These are phyloP conservation scores for Parazoanthus atlanticus DNA, from an alignment of 92 coral and sea anemone species.

Conservation along the genomic window DNA sequence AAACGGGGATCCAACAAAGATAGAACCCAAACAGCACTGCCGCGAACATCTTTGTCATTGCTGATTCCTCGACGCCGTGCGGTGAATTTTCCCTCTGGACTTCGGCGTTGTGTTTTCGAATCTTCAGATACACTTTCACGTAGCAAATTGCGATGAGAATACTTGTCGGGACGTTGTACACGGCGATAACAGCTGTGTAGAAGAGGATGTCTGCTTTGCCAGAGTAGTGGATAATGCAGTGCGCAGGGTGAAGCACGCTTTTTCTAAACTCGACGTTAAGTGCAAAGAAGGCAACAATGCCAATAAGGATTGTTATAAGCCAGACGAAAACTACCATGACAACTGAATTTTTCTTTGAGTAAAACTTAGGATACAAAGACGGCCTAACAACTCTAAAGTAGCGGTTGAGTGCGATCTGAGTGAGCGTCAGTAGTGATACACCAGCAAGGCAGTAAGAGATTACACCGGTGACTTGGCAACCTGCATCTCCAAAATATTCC, in stretches of 20 bases:
- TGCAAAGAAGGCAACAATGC: not conserved
- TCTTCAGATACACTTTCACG: not conserved
- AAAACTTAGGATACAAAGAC: slow-evolving; percentile 18
- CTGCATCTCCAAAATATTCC: slow-evolving; percentile 20
- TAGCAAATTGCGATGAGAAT: slow-evolving; percentile 3
- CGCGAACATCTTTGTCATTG: slow-evolving; percentile 16
- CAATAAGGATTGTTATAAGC: not conserved
- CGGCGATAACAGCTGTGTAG: slow-evolving; percentile 1
- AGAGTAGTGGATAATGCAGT: not conserved
- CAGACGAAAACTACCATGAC: slow-evolving; percentile 7
- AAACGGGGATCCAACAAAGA: slow-evolving; percentile 20
- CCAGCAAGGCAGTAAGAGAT: slow-evolving; percentile 19
- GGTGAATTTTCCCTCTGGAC: slow-evolving; percentile 26
- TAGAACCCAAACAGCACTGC: slow-evolving; percentile 9
- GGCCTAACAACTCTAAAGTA: slow-evolving; percentile 5
- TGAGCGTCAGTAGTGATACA: not conserved
- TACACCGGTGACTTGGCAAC: slow-evolving; percentile 6
- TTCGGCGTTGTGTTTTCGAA: slow-evolving; percentile 16
- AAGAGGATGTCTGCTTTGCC: not conserved
- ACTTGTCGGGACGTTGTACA: slow-evolving; percentile 8
- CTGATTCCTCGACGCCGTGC: slow-evolving; percentile 24
- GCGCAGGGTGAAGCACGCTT: not conserved
- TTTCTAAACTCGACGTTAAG: not conserved
- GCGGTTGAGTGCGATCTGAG: slow-evolving; percentile 27
- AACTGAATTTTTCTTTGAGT: not conserved